A percentile compares a stretch with the other conserved stretches of the same genome.
phyloP scores from a whole-genome alignment of 92 coral and sea anemone genomes.

The Siderastrea radians region DNA sequence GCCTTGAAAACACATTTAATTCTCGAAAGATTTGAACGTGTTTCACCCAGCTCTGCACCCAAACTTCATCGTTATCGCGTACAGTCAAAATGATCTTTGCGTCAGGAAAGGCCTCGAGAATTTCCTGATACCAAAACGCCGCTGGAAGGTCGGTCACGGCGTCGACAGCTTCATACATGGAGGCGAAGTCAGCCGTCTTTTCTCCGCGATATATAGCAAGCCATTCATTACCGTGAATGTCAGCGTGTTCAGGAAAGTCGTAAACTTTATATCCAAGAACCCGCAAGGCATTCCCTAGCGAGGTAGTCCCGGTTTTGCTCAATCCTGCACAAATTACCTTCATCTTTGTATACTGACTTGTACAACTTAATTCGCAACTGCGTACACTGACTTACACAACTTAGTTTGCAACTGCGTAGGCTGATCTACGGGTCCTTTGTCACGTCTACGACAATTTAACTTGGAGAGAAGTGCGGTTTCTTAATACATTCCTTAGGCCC shows the following conservation, averaged over 20 bases:
- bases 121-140: conserved; percentile 37
- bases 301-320: conserved; percentile 65
- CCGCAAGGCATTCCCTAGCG: conserved; percentile 51
- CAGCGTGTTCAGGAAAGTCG: conserved; percentile 50
- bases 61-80: background rate
- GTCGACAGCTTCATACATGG: conserved; percentile 37
- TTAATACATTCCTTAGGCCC: too few species aligned
- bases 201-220: background rate
- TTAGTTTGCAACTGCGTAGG: background rate
- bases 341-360: background rate
- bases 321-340: conserved; percentile 74
- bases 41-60: conserved; percentile 11
- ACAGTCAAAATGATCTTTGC: conserved; percentile 34
- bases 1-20: background rate
- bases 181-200: conserved; percentile 35
- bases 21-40: conserved; percentile 14
- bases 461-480: too few species aligned
- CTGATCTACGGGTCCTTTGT: too few species aligned
- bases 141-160: conserved; percentile 23
- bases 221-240: conserved; percentile 44
- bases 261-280: conserved; percentile 50
- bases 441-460: too few species aligned
- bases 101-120: conserved; percentile 18
- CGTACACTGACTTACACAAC: background rate
- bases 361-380: background rate